A percentile compares a stretch with the other conserved stretches of the same genome.
These are phyloP conservation scores for Hyperopisus bebe DNA, from an alignment of 2,113 vertebrate species.

Conservation along the genomic window DNA sequence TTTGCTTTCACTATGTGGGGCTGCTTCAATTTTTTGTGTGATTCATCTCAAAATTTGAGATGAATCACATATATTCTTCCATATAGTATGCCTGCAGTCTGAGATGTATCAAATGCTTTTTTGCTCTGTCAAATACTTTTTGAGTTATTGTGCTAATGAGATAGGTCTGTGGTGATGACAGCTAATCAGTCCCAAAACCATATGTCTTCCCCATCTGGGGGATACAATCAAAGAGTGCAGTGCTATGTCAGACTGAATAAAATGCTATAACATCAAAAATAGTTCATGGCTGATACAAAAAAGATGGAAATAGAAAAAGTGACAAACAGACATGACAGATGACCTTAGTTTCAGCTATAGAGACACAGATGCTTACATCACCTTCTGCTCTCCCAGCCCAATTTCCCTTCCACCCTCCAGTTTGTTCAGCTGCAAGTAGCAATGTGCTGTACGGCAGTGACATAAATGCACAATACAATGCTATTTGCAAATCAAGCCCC, in stretches of 20 bases:
- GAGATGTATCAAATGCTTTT: neutral
- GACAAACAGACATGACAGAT: neutral
- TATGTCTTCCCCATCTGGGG: neutral
- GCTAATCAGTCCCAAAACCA: neutral
- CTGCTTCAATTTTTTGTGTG: neutral
- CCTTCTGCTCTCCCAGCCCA: neutral
- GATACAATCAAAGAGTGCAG: conserved; percentile 10
- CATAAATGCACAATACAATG: conserved; percentile 45
- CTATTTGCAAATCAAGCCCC: conserved; percentile 55
- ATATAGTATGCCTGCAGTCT: neutral
- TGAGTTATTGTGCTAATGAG: neutral
- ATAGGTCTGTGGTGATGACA: neutral
- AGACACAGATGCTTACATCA: neutral
- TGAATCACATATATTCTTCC: neutral
- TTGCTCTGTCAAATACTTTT: neutral
- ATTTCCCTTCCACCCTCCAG: neutral
- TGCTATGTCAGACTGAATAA: neutral
- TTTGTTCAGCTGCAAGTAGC: neutral
- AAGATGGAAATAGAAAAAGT: neutral
- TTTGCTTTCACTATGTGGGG: neutral
- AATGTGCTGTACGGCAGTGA: neutral
- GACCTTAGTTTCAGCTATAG: neutral
- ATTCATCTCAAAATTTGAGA: neutral
- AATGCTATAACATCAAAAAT: neutral
- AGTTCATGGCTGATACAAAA: neutral